Evolutionary conservation across 2,888 invertebrate genomes (phyloP).

Genomic region (Sesamia inferens): DNA sequence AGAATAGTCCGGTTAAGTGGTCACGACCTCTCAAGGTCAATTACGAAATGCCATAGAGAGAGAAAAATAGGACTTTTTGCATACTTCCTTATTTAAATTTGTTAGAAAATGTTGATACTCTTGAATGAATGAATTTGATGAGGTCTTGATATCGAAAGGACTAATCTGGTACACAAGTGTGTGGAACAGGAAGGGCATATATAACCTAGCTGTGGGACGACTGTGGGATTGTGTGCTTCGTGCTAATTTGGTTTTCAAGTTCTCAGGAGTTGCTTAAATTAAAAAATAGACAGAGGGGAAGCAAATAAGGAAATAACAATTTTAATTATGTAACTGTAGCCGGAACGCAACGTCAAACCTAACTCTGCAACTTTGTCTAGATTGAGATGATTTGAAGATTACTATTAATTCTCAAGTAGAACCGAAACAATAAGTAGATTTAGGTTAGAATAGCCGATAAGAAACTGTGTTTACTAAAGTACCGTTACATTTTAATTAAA

Average conservation of each 20-base stretch:
- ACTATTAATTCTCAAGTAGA: not conserved
- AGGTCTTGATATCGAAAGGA: not conserved
- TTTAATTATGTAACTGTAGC: not conserved
- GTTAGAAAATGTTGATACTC: not conserved
- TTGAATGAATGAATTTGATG: not conserved
- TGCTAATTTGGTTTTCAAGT: not conserved
- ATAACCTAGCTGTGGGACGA: not conserved
- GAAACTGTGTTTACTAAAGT: slow-evolving; percentile 18
- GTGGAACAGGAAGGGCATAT: not conserved
- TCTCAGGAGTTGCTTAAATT: not conserved
- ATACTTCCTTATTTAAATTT: not conserved
- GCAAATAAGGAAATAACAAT: not conserved
- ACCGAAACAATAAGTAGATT: not conserved
- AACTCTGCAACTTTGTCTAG: not conserved
- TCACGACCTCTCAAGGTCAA: too few relatives aligned
- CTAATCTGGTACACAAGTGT: not conserved
- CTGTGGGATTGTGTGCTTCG: too few relatives aligned
- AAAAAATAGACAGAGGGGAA: not conserved
- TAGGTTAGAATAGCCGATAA: slow-evolving; percentile 23
- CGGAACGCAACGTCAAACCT: not conserved
- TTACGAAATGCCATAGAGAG: too few relatives aligned
- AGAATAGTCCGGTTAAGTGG: too few relatives aligned
- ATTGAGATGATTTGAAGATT: slow-evolving; percentile 12
- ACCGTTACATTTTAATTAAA: slow-evolving; percentile 3
- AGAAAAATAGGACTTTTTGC: too few relatives aligned